These are phyloP conservation scores for Dicyrtomina minuta DNA, from an alignment of 2,888 invertebrate species.

Conservation along the genomic window DNA sequence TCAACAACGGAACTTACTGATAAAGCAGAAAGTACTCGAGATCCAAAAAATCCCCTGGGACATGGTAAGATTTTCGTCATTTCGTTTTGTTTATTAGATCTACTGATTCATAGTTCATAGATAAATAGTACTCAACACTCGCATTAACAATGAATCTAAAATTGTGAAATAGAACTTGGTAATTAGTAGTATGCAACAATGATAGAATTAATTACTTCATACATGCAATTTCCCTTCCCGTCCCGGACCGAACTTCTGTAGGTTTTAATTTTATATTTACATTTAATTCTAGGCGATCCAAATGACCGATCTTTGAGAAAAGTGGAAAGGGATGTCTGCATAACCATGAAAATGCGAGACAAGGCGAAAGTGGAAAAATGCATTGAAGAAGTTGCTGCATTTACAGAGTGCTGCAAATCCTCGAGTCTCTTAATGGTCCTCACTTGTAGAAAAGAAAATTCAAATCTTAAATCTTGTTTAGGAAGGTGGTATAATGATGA, in stretches of 20 bases:
- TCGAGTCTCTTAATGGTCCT: conserved; percentile 70
- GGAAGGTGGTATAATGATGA: conserved; percentile 75
- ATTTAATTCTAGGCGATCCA: conserved; percentile 70
- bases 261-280: background rate
- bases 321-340: conserved; percentile 83
- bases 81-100: no score
- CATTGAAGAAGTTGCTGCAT: conserved; percentile 65
- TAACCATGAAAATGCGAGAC: conserved; percentile 85
- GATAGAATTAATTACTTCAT: no score
- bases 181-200: no score
- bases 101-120: no score
- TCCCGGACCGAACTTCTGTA: no score
- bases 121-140: no score
- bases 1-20: no score
- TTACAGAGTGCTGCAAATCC: conserved; percentile 69
- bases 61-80: no score
- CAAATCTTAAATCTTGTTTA: conserved; percentile 69
- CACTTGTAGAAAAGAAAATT: conserved; percentile 73
- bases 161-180: no score
- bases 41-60: conserved; percentile 2
- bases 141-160: no score
- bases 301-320: conserved; percentile 77
- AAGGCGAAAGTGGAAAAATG: conserved; percentile 80
- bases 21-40: no score
- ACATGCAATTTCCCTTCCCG: no score